These are phyloP conservation scores for Ornithoptera priamus DNA, from an alignment of 2,888 invertebrate genomes.

Conservation along the genomic window DNA sequence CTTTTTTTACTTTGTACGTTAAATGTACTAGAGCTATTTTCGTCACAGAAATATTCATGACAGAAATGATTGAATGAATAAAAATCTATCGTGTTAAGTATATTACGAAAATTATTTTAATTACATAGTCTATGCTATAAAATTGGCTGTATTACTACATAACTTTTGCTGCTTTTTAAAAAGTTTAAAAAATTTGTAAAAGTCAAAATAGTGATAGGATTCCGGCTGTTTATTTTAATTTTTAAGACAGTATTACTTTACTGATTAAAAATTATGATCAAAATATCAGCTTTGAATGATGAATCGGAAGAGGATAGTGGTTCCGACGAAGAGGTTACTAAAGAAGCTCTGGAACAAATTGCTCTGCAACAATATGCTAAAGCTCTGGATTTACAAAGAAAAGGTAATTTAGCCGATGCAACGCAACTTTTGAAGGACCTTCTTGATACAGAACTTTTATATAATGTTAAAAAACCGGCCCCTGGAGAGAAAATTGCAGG, in stretches of 20 bases:
- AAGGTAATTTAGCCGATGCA: constrained; percentile 83
- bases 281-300: constrained; percentile 84
- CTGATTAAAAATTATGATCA: constrained; percentile 68
- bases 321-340: constrained; percentile 71
- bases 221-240: constrained; percentile 15
- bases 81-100: neutral
- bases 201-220: constrained; percentile 8
- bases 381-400: constrained; percentile 85
- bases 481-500: constrained; percentile 79
- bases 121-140: neutral
- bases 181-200: constrained; percentile 9
- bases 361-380: constrained; percentile 89
- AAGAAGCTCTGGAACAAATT: constrained; percentile 86
- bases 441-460: constrained; percentile 81
- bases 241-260: neutral
- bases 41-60: too few relatives aligned
- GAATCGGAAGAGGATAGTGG: constrained; percentile 81
- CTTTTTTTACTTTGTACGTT: neutral
- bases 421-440: constrained; percentile 84
- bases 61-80: neutral
- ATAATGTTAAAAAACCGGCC: constrained; percentile 75
- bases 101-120: neutral
- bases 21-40: neutral
- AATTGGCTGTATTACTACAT: neutral
- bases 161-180: neutral